These are phyloP conservation scores for Silurus meridionalis DNA, from an alignment of 2,113 vertebrate species.

Conservation along the genomic window DNA sequence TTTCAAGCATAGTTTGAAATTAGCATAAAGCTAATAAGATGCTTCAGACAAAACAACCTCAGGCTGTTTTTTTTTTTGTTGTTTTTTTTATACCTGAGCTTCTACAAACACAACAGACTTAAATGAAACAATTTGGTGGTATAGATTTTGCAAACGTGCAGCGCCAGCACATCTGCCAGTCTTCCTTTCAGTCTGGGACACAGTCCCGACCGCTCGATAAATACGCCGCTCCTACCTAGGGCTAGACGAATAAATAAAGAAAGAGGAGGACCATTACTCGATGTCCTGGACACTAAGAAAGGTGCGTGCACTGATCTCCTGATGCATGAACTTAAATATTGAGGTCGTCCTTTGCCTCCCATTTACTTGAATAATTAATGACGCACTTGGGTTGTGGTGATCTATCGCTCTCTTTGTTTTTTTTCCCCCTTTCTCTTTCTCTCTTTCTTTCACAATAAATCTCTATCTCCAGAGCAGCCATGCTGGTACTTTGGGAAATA, in stretches of 20 bases:
- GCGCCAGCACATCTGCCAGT: conserved; percentile 23
- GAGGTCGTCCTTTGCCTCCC: not conserved
- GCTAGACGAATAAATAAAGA: conserved; percentile 27
- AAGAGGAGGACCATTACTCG: not conserved
- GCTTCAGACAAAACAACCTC: conserved; percentile 21
- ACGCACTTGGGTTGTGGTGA: conserved; percentile 12
- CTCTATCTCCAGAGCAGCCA: not conserved
- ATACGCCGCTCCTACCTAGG: not conserved
- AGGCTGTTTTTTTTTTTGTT: conserved; percentile 11
- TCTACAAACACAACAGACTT: conserved; percentile 30
- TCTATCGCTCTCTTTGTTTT: not conserved
- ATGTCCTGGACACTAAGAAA: not conserved
- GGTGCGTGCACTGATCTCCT: not conserved
- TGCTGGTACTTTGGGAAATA: not conserved
- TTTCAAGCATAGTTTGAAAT: not conserved
- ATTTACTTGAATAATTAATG: conserved; percentile 38
- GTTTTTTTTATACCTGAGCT: not conserved
- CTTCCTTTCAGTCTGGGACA: not conserved
- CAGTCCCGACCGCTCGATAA: conserved; percentile 21
- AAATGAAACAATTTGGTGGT: not conserved
- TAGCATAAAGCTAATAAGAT: conserved; percentile 25
- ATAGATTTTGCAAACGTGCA: conserved; percentile 28
- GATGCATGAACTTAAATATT: conserved; percentile 26
- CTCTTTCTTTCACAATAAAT: not conserved
- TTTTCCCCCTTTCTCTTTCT: not conserved